Evolutionary conservation across 2,797 vertebrate genomes (phyloP).

Genomic region (Ceyx erithaca): DNA sequence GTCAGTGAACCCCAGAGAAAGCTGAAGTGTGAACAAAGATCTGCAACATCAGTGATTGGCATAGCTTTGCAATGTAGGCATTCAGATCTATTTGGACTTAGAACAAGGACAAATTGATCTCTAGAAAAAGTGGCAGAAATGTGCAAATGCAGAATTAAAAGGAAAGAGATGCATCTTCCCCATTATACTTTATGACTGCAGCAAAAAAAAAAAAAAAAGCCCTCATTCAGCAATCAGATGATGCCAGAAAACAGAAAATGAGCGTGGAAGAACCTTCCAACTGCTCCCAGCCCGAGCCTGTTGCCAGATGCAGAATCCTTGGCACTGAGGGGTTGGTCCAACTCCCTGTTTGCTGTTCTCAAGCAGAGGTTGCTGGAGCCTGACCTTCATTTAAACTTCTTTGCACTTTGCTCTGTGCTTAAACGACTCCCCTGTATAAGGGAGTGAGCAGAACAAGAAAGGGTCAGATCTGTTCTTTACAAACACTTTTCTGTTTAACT

Average conservation of each 20-base stretch:
- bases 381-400: constrained; percentile 24
- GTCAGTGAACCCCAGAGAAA: not conserved
- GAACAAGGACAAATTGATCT: not conserved
- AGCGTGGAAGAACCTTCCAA: not conserved
- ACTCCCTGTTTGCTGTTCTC: not conserved
- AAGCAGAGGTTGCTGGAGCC: constrained; percentile 3
- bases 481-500: not conserved
- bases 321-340: not conserved
- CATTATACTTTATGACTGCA: not conserved
- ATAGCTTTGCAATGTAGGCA: not conserved
- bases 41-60: not conserved
- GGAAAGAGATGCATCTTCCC: not conserved
- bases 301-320: not conserved
- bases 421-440: not conserved
- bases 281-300: not conserved
- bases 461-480: not conserved
- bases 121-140: not conserved
- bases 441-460: not conserved
- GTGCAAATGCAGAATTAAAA: not conserved
- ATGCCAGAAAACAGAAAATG: not conserved
- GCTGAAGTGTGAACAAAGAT: not conserved
- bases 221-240: not conserved
- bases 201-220: not conserved
- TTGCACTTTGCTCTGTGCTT: not conserved
- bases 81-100: not conserved